These are phyloP conservation scores for Xiphophorus couchianus DNA, from an alignment of 2,113 vertebrate species.

Conservation along the genomic window DNA sequence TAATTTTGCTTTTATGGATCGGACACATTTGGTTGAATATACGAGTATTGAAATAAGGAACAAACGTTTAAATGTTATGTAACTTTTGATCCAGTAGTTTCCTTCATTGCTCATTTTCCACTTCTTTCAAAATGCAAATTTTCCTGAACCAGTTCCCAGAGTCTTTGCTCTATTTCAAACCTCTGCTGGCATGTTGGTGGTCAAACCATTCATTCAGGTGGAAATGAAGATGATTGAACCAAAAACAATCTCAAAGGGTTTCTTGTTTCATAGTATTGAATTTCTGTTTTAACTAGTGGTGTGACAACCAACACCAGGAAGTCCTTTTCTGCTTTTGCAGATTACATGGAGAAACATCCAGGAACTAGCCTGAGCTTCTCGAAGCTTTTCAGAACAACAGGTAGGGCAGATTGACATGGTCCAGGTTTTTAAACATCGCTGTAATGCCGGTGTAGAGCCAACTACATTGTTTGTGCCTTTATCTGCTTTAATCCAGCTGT, in stretches of 20 bases:
- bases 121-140: no score
- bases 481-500: not conserved
- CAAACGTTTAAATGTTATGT: not conserved
- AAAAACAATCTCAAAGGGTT: not conserved
- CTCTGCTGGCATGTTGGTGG: not conserved
- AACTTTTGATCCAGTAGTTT: not conserved
- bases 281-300: not conserved
- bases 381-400: no score
- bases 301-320: not conserved
- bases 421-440: not conserved
- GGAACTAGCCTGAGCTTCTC: not conserved
- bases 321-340: not conserved
- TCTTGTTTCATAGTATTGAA: not conserved
- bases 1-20: no score
- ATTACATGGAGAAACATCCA: not conserved
- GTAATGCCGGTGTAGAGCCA: fast-evolving
- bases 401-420: fast-evolving
- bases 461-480: not conserved
- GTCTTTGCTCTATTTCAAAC: no score
- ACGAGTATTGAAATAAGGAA: not conserved
- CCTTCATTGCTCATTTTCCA: not conserved
- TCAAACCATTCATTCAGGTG: not conserved
- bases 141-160: no score
- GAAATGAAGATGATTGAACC: not conserved
- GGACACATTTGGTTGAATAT: not conserved